Conservation (phyloP, 1,140 invertebrate genomes). For the Lasioglossum albipes region DNA sequence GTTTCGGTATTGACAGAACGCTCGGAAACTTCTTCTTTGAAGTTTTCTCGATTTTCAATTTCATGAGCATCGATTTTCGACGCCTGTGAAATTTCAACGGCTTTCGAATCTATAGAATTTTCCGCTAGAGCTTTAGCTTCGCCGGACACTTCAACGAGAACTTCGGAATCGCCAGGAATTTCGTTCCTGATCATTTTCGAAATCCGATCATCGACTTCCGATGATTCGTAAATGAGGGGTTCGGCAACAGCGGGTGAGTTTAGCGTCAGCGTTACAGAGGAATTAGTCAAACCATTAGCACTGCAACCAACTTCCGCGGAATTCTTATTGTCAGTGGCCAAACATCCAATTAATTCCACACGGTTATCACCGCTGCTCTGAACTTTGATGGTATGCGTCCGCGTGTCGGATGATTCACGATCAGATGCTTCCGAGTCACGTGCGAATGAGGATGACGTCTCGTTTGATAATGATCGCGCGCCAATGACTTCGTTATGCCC, state of each 20-base stretch:
- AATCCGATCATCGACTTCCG: not conserved
- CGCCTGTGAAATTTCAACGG: not conserved
- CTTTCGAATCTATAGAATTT: not conserved
- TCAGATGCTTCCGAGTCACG: not conserved
- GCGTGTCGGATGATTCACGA: slow-evolving; percentile 36
- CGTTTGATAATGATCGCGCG: slow-evolving; percentile 27
- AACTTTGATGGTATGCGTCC: not conserved
- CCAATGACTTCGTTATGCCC: slow-evolving; percentile 15
- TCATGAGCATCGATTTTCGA: too few species aligned
- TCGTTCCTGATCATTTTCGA: not conserved
- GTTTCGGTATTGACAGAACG: not conserved
- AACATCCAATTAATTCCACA: slow-evolving; percentile 34
- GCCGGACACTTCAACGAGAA: not conserved
- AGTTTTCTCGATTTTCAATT: not conserved
- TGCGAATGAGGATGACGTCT: slow-evolving; percentile 12
- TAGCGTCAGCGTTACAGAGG: not conserved
- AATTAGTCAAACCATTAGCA: slow-evolving; percentile 23
- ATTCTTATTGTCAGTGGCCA: not conserved
- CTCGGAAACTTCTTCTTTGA: not conserved
- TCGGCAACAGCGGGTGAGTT: not conserved
- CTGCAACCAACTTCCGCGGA: not conserved
- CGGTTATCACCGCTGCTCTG: slow-evolving; percentile 1
- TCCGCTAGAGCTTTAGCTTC: not conserved
- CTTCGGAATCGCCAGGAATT: not conserved
- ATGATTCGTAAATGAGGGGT: too few species aligned